Conservation (phyloP, 2,888 invertebrate genomes). For the Diarsia dahlii region DNA sequence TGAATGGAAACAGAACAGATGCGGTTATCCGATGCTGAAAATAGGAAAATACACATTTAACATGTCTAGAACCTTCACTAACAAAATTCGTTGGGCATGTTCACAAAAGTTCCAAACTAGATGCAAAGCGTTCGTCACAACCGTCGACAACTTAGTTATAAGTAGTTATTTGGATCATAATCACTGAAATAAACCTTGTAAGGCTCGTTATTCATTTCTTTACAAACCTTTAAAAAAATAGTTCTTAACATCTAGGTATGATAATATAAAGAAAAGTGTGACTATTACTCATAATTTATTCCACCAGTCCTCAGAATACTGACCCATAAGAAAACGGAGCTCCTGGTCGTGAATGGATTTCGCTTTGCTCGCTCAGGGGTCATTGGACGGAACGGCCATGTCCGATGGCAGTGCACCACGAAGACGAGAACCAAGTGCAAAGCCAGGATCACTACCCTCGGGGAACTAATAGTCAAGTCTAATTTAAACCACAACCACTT, state of each 20-base stretch:
- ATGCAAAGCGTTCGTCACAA: conserved; percentile 10
- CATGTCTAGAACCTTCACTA: not conserved
- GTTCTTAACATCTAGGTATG: no score
- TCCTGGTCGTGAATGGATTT: conserved; percentile 57
- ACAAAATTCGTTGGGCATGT: conserved; percentile 12
- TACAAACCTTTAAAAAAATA: not conserved
- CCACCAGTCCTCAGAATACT: conserved; percentile 46
- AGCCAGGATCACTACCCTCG: conserved; percentile 67
- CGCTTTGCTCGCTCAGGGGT: conserved; percentile 67
- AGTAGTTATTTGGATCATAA: conserved; percentile 61
- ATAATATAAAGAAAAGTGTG: not conserved
- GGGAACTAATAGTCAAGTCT: conserved; percentile 37
- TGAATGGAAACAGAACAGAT: conserved; percentile 6
- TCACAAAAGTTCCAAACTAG: conserved; percentile 11
- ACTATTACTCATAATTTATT: not conserved
- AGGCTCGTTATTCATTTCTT: not conserved
- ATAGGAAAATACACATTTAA: conserved; percentile 5
- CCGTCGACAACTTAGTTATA: conserved; percentile 39
- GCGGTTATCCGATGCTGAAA: conserved; percentile 10
- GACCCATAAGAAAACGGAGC: conserved; percentile 48
- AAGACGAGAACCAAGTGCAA: conserved; percentile 68
- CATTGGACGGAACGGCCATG: conserved; percentile 56
- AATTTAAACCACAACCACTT: conserved; percentile 58
- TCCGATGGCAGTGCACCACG: conserved; percentile 73
- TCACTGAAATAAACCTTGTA: conserved; percentile 26